Percentiles rank a stretch among this genome's conserved stretches.
Conservation (phyloP, 1,140 invertebrate genomes). For the Drosophila pruinosa region DNA sequence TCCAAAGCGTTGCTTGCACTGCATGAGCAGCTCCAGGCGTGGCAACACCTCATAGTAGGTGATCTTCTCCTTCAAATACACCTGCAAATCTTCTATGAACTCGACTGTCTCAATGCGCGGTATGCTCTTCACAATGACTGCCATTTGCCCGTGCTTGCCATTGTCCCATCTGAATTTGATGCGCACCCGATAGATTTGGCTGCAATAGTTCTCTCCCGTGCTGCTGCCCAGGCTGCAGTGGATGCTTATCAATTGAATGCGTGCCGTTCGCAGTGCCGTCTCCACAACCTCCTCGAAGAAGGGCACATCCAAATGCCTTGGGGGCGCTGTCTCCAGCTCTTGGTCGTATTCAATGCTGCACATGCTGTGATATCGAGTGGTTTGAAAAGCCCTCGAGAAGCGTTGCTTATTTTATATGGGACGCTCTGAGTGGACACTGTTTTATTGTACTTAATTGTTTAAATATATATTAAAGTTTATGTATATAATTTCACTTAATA, state of each 20-base stretch:
- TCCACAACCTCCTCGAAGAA: slow-evolving; percentile 74
- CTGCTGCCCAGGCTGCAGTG: slow-evolving; percentile 62
- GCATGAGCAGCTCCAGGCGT: slow-evolving; percentile 59
- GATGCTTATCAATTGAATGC: slow-evolving; percentile 30
- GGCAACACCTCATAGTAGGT: slow-evolving; percentile 66
- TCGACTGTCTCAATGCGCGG: slow-evolving; percentile 49
- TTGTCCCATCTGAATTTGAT: slow-evolving; percentile 33
- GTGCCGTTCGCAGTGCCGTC: slow-evolving; percentile 51
- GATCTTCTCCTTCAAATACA: slow-evolving; percentile 71
- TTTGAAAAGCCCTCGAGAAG: slow-evolving; percentile 35
- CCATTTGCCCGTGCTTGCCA: slow-evolving; percentile 15
- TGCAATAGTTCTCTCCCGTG: slow-evolving; percentile 74
- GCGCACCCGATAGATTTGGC: slow-evolving; percentile 59
- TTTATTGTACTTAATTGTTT: slow-evolving; percentile 36
- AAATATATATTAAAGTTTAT: slow-evolving; percentile 1
- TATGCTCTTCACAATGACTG: slow-evolving; percentile 69
- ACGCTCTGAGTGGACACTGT: not conserved
- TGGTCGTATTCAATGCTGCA: slow-evolving; percentile 63
- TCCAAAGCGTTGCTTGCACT: slow-evolving; percentile 56
- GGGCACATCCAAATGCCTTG: slow-evolving; percentile 54
- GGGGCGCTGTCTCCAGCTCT: slow-evolving; percentile 47
- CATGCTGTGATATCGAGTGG: slow-evolving; percentile 40
- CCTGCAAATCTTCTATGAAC: slow-evolving; percentile 64
- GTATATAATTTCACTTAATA: slow-evolving; percentile 53
- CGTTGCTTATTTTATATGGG: slow-evolving; percentile 48